phyloP scores from a whole-genome alignment of 2,888 invertebrate species.

The Conistra vaccinii region DNA sequence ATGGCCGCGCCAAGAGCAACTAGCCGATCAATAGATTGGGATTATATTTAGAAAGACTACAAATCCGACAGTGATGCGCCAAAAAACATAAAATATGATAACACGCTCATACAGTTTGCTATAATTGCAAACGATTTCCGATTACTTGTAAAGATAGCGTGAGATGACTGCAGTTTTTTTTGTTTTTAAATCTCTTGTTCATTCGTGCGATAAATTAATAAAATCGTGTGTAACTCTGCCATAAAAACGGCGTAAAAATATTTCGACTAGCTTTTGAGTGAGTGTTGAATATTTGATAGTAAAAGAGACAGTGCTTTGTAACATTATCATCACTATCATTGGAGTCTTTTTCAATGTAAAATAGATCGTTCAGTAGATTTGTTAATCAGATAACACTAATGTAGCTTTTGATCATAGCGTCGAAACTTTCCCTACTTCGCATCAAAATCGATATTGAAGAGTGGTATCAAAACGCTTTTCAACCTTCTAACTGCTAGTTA shows the following conservation, averaged over 20 bases:
- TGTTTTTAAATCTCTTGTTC: constrained; percentile 31
- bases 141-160: constrained; percentile 65
- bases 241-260: constrained; percentile 48
- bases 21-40: not conserved
- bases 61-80: not conserved
- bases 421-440: not conserved
- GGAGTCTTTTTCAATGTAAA: not conserved
- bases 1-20: not conserved
- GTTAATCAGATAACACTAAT: constrained; percentile 34
- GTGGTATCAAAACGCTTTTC: not conserved
- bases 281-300: constrained; percentile 21
- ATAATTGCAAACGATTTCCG: constrained; percentile 64
- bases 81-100: constrained; percentile 26
- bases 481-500: not conserved
- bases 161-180: constrained; percentile 58
- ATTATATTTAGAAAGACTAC: constrained; percentile 33
- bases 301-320: not conserved
- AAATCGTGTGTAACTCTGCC: constrained; percentile 33
- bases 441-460: not conserved
- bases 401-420: not conserved
- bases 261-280: constrained; percentile 16
- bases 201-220: constrained; percentile 59
- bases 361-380: not conserved
- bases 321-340: constrained; percentile 8
- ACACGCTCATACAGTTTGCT: constrained; percentile 53